Evolutionary conservation across 2,797 vertebrate species (phyloP), one percentile per base, ranked within the genome.

Genomic region (Microctenopoma steveboyesi): DNA sequence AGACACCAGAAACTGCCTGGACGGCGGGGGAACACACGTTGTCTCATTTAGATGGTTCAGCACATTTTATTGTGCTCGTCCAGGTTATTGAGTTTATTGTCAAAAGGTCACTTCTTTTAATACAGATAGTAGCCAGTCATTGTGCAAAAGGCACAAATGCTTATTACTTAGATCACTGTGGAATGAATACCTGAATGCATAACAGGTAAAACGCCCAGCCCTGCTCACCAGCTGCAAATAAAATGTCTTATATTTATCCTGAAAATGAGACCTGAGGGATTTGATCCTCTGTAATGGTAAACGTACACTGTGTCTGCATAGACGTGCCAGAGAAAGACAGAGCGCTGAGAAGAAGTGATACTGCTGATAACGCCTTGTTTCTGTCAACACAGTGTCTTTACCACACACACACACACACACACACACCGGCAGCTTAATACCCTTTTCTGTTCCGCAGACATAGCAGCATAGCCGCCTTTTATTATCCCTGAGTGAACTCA

Each of bases 351-450:
- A 61, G 68, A 72, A 48, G 78, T 72, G 72, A 82, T 80, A 73
- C 78, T 81, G 79, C 86, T 85, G 69, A 82, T 78, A 60, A 59
- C 4, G 37, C 66, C 69, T 87, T 85, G 81, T 86, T 84, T 79
- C 76, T 74, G 72, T 79, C 56, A 45, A 28, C 71, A 86, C 73
- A 87, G 78, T 79, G 61, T 72, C 42, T 67, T 67, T 65, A 61
- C 48, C 52, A 58, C 59, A 47, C 50, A 69, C 2, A 33, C 43
- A 33, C 43, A 33, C 73, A 55, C 27, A 55, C 22, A 22, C 73
- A 55, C 27, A 55, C 60, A 51, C 37, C 7, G n/a, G 15, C 4
- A 39, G n/a, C 14, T 49, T 39, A 62, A n/a, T 30, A 62, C 47
- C 3, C 18, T 62, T 33, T 33, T 39, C 46, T 50, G 46, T 16